Conservation (phyloP, 2,113 vertebrate species). For the Naja naja region DNA sequence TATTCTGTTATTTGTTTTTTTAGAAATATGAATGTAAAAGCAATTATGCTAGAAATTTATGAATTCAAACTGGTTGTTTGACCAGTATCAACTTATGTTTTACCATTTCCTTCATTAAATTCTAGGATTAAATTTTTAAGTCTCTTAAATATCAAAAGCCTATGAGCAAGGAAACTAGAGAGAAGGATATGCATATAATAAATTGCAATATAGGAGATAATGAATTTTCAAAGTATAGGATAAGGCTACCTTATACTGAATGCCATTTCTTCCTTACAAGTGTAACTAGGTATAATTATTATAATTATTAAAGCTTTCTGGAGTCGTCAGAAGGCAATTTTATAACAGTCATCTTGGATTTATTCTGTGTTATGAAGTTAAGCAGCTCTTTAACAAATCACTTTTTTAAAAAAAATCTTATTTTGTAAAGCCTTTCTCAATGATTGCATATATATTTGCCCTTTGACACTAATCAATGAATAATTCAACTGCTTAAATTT, state of each 20-base stretch:
- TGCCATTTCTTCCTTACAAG: neutral
- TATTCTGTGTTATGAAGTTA: neutral
- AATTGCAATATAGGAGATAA: neutral
- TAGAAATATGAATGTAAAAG: neutral
- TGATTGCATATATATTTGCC: constrained; percentile 11
- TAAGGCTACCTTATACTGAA: neutral
- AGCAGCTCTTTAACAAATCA: neutral
- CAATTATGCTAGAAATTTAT: constrained; percentile 19
- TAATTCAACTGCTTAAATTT: constrained; percentile 19
- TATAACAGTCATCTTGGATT: neutral
- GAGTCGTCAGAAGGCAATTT: neutral
- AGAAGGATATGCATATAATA: neutral
- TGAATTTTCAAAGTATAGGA: neutral
- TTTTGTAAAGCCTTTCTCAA: neutral
- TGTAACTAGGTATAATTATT: neutral
- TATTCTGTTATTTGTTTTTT: constrained; percentile 23
- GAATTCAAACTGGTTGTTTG: neutral
- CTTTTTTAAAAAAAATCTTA: neutral
- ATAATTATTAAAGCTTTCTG: neutral
- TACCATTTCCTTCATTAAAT: neutral
- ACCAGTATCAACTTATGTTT: neutral
- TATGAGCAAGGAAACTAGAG: neutral
- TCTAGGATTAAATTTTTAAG: neutral
- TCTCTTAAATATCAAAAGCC: neutral
- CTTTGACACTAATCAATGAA: neutral